Percentiles rank a stretch among this genome's conserved stretches.
Evolutionary conservation across 2,113 vertebrate genomes (phyloP).

Genomic region (Bubo blakistoni): DNA sequence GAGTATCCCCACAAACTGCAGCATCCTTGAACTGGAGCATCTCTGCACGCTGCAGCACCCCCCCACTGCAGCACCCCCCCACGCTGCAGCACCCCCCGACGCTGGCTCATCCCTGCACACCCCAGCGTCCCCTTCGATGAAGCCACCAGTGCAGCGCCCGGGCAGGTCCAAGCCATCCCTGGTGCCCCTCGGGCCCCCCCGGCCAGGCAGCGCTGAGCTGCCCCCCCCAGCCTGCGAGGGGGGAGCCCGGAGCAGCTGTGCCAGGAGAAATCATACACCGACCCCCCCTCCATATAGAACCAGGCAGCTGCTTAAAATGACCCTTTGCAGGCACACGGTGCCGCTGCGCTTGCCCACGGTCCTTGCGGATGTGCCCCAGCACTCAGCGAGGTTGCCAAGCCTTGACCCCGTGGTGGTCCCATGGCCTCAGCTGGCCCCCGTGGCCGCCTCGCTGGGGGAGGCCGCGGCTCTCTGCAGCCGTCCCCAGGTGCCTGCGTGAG

Average conservation of each 20-base stretch:
- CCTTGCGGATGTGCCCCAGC: background rate
- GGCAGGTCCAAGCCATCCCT: background rate
- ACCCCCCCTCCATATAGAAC: background rate
- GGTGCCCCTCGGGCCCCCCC: background rate
- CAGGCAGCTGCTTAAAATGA: background rate
- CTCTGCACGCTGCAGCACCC: no score
- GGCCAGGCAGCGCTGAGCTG: background rate
- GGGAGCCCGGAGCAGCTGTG: background rate
- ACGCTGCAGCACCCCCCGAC: background rate
- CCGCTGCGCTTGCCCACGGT: background rate
- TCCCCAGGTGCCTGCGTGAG: background rate
- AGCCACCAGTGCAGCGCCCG: rapidly evolving
- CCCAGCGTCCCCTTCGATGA: background rate
- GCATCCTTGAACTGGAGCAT: no score
- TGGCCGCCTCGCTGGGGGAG: background rate
- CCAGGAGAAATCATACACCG: no score
- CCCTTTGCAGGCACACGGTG: background rate
- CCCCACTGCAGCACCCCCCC: no score
- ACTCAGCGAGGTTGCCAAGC: background rate
- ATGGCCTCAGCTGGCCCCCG: rapidly evolving
- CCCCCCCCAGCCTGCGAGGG: background rate
- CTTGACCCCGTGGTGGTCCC: background rate
- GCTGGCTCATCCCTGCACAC: background rate
- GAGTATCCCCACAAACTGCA: no score
- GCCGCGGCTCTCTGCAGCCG: background rate